A percentile compares a stretch with the other conserved stretches of the same genome.
Conservation (phyloP, 2,113 vertebrate species). For the Seriola aureovittata region DNA sequence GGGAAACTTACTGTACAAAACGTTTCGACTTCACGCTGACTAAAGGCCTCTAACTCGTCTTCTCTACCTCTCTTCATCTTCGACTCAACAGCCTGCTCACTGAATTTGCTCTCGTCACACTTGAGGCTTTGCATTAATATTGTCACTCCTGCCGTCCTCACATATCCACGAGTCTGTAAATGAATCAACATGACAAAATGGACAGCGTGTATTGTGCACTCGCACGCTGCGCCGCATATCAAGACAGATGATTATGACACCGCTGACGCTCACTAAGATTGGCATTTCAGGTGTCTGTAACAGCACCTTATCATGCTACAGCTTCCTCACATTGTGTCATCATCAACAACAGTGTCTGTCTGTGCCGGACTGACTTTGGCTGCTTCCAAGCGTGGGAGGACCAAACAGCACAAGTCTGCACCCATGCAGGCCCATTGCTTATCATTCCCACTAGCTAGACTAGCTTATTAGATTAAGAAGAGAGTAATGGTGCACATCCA, state of each 20-base stretch:
- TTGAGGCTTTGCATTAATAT: background rate
- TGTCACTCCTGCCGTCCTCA: background rate
- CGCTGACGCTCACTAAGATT: constrained; percentile 31
- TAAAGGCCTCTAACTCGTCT: constrained; percentile 16
- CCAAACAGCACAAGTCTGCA: constrained; percentile 53
- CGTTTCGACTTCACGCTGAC: constrained; percentile 34
- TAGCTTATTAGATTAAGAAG: constrained; percentile 78
- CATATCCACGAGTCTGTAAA: background rate
- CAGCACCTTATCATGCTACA: constrained; percentile 41
- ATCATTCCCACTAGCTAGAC: constrained; percentile 67
- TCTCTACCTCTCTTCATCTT: constrained; percentile 23
- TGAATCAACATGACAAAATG: background rate
- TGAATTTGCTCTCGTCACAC: constrained; percentile 32
- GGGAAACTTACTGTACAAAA: background rate
- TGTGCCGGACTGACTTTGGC: constrained; percentile 46
- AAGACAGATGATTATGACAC: constrained; percentile 27
- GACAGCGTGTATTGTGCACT: background rate
- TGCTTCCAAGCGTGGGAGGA: constrained; percentile 64
- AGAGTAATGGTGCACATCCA: constrained; percentile 76
- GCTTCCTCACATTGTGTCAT: constrained; percentile 50
- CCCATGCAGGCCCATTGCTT: constrained; percentile 64
- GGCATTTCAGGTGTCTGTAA: constrained; percentile 32
- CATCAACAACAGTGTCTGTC: constrained; percentile 52
- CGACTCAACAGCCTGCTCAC: constrained; percentile 20
- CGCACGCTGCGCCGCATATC: constrained; percentile 5